Evolutionary conservation across 2,888 invertebrate species (phyloP), one percentile per base, ranked within the genome.

Genomic region (Liposcelis brunnea): DNA sequence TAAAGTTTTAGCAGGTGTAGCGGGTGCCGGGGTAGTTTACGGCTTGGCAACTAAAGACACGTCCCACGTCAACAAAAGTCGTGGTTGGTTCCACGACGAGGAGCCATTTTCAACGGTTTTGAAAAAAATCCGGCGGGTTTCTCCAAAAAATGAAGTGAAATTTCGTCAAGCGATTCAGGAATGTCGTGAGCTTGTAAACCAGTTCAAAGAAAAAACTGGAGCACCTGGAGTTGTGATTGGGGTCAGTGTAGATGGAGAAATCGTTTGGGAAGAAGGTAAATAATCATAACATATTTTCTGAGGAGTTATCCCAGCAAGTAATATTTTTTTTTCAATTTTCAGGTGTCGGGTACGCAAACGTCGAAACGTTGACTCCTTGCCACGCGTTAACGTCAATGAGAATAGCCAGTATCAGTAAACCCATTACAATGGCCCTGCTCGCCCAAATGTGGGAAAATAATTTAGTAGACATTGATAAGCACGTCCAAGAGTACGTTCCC

Each of bases 361-460:
- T 74, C 2, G 73, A 74, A 56, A 70, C 70, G 49, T 49, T 60
- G 35, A 56, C 65, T 5, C 57, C 55, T 2, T 67, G 68, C 54
- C 53, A 55, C 7, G 54, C 62, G 10, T 55, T 63, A 8, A 63
- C 67, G 12, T 65, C 71, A 1, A 66, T 74, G 63, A 58, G 74
- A 31, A 72, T 74, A 46, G 74, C 72, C 33, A 71, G 71, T 52
- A 71, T 74, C 49, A 70, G 70, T 54, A 74, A 74, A 54, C 55
- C 67, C 11, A 60, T 74, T 47, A 69, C 72, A 11, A 66, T 69
- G 59, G 59, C 66, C 11, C 58, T 67, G 21, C 61, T 69, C 37
- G 72, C 67, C 16, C 63, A 63, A 51, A 56, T 70, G 2, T 59
- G 63, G 54, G 67, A 73, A 53, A 57, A 60, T 31, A 68, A 66